Evolutionary conservation across 2,888 invertebrate species (phyloP), one percentile per base, ranked within the genome.

Genomic region (Automeris io): DNA sequence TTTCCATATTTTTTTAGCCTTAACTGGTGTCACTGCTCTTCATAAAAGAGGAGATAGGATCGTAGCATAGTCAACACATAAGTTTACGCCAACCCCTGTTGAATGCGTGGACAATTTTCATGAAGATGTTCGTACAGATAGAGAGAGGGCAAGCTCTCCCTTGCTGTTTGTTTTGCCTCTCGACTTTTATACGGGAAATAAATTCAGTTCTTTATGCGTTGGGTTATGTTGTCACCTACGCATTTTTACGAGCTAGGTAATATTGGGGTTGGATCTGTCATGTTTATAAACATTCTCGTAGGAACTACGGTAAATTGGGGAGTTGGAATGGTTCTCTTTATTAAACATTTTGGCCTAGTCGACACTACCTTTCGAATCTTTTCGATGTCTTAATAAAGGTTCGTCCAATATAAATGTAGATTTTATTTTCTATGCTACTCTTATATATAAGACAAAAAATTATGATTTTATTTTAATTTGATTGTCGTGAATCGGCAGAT

Each of bases 151-250:
- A 33, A 41, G 42, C 39, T 42, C 51, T 54, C 45, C 43, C 19
- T 40, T 43, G 47, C 45, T 55, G 54, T 54, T 60, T 54, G 53
- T 61, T 63, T 56, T 47, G 36, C 47, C 38, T 49, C 47, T 38
- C 49, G 56, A 57, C 57, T 52, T 61, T 61, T 66, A 61, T 64
- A 60, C 64, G 43, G 63, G 57, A 57, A 64, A 75, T 77, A 76
- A 73, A 75, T 70, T 73, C 59, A 44, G 57, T 64, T 57, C 63
- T 72, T 75, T 74, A 75, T 67, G 58, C 43, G 46, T 41, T 49
- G 63, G 64, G 60, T 58, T 57, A 51, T 53, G 60, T 61, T 66
- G 67, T 64, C 70, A 69, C 67, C 61, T 69, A 58, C 60, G 57
- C 48, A 49, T 62, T 72, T 70, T 72, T 73, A 71, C 58, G 68